Conservation (phyloP, 1,140 invertebrate genomes). For the Fopius arisanus region DNA sequence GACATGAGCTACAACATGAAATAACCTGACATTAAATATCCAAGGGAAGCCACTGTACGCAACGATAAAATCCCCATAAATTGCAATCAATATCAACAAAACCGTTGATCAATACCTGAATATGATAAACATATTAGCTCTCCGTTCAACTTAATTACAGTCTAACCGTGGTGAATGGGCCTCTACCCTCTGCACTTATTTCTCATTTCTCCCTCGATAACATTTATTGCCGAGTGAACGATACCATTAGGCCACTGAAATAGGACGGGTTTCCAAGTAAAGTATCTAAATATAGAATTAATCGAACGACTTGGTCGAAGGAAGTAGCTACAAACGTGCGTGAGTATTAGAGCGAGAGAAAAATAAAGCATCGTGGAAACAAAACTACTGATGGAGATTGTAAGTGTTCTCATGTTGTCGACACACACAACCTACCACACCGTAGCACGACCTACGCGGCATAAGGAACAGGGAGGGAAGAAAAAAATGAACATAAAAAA, state of each 20-base stretch:
- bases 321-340: not conserved
- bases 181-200: not conserved
- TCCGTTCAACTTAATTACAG: not conserved
- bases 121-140: not conserved
- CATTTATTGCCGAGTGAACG: slow-evolving; percentile 9
- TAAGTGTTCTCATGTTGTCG: not conserved
- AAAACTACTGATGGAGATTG: slow-evolving; percentile 1
- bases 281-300: slow-evolving; percentile 55
- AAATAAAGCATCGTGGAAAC: not conserved
- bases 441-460: not conserved
- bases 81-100: not conserved
- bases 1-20: not conserved
- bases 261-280: slow-evolving; percentile 56
- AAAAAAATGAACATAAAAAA: too few relatives aligned
- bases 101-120: not conserved
- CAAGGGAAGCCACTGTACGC: not conserved
- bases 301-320: not conserved
- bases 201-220: not conserved
- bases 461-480: not conserved
- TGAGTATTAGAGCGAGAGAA: not conserved
- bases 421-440: not conserved
- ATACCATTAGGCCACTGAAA: slow-evolving; percentile 42
- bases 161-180: not conserved
- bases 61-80: not conserved
- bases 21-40: too few relatives aligned